Percentiles rank a stretch among this genome's conserved stretches.
Conservation (phyloP, 2,113 vertebrate genomes). For the Oreotrochilus melanogaster region DNA sequence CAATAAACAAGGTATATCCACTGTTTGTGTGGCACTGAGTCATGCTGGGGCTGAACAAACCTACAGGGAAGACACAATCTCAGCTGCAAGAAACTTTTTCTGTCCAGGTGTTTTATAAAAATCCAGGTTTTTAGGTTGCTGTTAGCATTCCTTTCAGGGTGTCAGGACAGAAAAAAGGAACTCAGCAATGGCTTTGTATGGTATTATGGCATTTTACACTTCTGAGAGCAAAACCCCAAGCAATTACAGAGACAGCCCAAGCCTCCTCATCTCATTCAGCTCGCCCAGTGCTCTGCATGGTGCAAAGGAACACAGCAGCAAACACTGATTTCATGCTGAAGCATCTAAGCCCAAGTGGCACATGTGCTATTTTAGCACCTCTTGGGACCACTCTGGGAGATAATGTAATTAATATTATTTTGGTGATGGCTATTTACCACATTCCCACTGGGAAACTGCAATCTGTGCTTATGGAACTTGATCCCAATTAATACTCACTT, state of each 20-base stretch:
- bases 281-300: neutral
- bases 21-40: neutral
- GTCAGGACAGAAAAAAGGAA: neutral
- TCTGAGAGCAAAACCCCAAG: neutral
- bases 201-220: neutral
- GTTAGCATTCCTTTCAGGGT: neutral
- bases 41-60: neutral
- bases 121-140: neutral
- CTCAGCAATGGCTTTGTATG: neutral
- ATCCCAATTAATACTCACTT: slow-evolving; percentile 42
- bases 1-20: neutral
- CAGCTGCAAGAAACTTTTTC: neutral
- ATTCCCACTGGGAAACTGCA: slow-evolving; percentile 28
- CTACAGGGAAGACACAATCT: neutral
- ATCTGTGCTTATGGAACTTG: slow-evolving; percentile 20
- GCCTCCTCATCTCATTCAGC: neutral
- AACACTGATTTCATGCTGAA: neutral
- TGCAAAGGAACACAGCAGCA: neutral
- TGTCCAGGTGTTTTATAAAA: neutral
- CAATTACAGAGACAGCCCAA: neutral
- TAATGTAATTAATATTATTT: slow-evolving; percentile 62
- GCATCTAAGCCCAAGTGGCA: slow-evolving; percentile 37
- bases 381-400: slow-evolving; percentile 23
- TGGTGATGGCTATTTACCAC: neutral
- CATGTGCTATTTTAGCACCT: slow-evolving; percentile 33